Evolutionary conservation across 2,113 vertebrate genomes (phyloP), one percentile per base, ranked within the genome.

Genomic region (Chaenogobius annularis): DNA sequence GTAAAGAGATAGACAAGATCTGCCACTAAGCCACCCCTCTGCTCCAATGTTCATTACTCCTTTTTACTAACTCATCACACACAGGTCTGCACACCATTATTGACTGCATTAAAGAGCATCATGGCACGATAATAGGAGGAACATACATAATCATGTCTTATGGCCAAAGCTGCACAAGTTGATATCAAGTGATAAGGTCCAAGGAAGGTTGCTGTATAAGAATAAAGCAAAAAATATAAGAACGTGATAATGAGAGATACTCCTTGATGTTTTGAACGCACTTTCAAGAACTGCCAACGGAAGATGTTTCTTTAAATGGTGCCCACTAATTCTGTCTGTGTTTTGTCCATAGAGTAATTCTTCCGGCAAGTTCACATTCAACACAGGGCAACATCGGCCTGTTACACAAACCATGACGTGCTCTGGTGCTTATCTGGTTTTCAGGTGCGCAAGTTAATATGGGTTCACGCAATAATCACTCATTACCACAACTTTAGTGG

Each of bases 21-120:
- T 54, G 26, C 26, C 26, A 31, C 26, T 4, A 31, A 31, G 69
- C 59, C 69, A 59, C 35, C 80, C 68, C 22, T 65, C 20, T 23
- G 48, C 63, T 48, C 43, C 59, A 37, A 43, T 13, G 44, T 70
- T 83, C 66, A 79, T 80, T 81, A 75, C 43, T 46, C 26, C 44
- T 12, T 20, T 56, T 47, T 70, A 62, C 23, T 63, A 55, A 40
- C 26, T 7, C 26, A 26, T 61, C 55, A 43, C 22, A 56, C 20
- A 37, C 35, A 56, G 11, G 0, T 63, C 54, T 35, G 66, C 22
- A 61, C 61, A 63, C 8, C 9, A 62, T 62, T 17, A 62, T 15
- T 40, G 8, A 40, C 17, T 7, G 12, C 15, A n/a, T 63, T 37
- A 62, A 37, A 37, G 14, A 62, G 7, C 11, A 58, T 10, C 59